phyloP scores from a whole-genome alignment of 2,888 invertebrate species.

The Enchytraeus crypticus region DNA sequence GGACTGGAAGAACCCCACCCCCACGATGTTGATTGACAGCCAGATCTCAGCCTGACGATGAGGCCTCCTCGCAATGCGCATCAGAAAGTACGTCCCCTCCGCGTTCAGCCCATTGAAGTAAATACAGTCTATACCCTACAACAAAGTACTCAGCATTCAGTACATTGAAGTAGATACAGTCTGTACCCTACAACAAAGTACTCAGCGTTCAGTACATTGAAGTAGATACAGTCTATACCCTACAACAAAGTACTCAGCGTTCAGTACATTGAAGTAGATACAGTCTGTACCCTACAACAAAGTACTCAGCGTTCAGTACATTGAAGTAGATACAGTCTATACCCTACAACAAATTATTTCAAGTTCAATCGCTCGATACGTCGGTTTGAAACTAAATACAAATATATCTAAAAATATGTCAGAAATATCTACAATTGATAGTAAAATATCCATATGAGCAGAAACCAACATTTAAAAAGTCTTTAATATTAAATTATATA shows the following conservation, averaged over 20 bases:
- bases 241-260: background rate
- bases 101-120: constrained; percentile 19
- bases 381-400: no score
- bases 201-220: constrained; percentile 16
- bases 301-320: constrained; percentile 8
- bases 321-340: constrained; percentile 21
- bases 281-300: background rate
- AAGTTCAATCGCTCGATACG: no score
- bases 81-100: constrained; percentile 14
- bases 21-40: constrained; percentile 47
- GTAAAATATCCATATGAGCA: no score
- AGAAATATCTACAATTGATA: no score
- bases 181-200: background rate
- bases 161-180: background rate
- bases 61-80: constrained; percentile 41
- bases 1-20: constrained; percentile 49
- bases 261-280: background rate
- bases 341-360: constrained; percentile 17
- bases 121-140: constrained; percentile 20
- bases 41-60: constrained; percentile 55
- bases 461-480: no score
- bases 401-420: no score
- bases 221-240: constrained; percentile 21
- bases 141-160: background rate
- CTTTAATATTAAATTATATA: no score